Evolutionary conservation across 2,797 vertebrate species (phyloP).

Genomic region (Spinus pinus): DNA sequence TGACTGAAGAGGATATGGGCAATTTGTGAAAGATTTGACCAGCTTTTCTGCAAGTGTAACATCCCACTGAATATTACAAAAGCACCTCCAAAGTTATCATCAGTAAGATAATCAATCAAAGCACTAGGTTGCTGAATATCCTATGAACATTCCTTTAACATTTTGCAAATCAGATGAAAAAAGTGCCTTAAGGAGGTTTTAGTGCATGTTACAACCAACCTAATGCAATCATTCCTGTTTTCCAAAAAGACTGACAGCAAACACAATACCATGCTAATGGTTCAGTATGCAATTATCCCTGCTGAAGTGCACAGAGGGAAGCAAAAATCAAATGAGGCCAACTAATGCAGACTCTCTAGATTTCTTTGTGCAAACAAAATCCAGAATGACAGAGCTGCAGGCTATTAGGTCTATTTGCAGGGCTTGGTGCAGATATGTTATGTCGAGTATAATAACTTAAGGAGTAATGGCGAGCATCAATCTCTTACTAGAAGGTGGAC

Average conservation of each 20-base stretch:
- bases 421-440: background rate
- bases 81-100: background rate
- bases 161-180: background rate
- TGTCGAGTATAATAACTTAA: background rate
- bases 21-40: background rate
- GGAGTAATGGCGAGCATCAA: background rate
- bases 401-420: constrained; percentile 29
- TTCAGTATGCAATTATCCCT: constrained; percentile 30
- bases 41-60: background rate
- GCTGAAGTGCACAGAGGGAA: constrained; percentile 45
- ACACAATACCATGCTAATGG: constrained; percentile 22
- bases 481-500: background rate
- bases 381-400: constrained; percentile 61
- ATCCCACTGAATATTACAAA: background rate
- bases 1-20: background rate
- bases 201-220: background rate
- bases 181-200: background rate
- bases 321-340: constrained; percentile 59
- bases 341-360: constrained; percentile 2
- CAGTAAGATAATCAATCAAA: background rate
- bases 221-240: constrained; percentile 35
- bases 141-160: background rate
- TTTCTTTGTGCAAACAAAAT: constrained; percentile 52
- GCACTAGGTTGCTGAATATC: background rate
- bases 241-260: constrained; percentile 20